phyloP scores from a whole-genome alignment of 2,888 invertebrate genomes.

The Mantis religiosa region DNA sequence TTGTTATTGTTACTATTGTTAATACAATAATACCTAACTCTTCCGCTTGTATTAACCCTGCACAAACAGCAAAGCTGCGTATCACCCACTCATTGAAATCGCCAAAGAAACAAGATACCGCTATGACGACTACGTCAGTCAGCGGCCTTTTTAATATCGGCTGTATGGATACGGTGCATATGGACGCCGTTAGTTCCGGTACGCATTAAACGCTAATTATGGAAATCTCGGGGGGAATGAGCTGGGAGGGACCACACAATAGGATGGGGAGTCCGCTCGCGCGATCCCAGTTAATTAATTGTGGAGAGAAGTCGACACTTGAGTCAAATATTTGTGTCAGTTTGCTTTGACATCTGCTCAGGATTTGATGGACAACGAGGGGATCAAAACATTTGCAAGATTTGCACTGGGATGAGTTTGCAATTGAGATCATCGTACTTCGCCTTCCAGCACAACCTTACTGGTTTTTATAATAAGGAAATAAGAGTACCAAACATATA shows the following conservation, averaged over 20 bases:
- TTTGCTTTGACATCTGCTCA: not conserved
- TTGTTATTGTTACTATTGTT: no score
- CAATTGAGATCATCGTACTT: not conserved
- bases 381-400: not conserved
- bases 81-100: not conserved
- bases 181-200: not conserved
- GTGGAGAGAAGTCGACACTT: not conserved
- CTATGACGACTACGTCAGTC: not conserved
- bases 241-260: not conserved
- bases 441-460: no score
- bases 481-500: no score
- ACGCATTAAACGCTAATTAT: constrained; percentile 15
- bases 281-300: not conserved
- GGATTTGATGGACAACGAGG: not conserved
- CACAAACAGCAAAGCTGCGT: not conserved
- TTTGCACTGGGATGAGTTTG: not conserved
- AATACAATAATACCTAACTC: no score
- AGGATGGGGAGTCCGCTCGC: not conserved
- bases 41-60: not conserved
- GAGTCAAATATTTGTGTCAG: not conserved
- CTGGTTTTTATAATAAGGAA: no score
- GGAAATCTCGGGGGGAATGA: not conserved
- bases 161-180: not conserved
- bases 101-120: not conserved
- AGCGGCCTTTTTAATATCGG: not conserved